Conservation (phyloP, 1,140 invertebrate genomes). For the Leguminivora glycinivorella region DNA sequence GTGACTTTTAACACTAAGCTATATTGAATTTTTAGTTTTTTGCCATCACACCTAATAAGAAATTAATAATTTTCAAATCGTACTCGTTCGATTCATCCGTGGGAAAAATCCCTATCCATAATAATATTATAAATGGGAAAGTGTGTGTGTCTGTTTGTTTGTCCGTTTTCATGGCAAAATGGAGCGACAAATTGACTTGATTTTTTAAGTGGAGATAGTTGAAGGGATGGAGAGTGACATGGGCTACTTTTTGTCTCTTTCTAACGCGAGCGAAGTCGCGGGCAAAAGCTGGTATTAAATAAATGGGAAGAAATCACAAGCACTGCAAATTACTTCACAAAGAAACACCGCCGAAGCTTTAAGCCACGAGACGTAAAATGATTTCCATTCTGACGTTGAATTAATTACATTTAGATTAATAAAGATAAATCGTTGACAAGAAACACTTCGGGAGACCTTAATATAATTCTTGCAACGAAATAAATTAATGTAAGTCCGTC, state of each 20-base stretch:
- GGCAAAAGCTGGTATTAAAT: neutral
- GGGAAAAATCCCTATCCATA: no score
- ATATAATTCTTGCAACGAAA: constrained; percentile 15
- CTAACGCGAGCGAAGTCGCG: no score
- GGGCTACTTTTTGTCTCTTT: no score
- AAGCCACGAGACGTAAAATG: neutral
- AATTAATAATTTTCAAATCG: no score
- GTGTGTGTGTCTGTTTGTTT: no score
- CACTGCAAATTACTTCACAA: neutral
- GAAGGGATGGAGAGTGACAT: no score
- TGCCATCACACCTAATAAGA: neutral
- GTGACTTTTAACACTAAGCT: neutral
- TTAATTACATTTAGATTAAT: constrained; percentile 21
- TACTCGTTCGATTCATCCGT: no score
- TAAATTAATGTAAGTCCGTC: constrained; percentile 17
- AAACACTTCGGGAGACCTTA: neutral
- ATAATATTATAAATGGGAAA: no score
- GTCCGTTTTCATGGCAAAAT: no score
- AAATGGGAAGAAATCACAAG: neutral
- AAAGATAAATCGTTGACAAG: constrained; percentile 7
- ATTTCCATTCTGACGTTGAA: neutral
- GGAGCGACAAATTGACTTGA: no score
- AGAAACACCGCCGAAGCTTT: neutral
- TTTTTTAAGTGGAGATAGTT: no score
- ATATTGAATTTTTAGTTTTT: neutral